Conservation (phyloP, 1,140 invertebrate genomes). For the Drosophila subpulchrella region DNA sequence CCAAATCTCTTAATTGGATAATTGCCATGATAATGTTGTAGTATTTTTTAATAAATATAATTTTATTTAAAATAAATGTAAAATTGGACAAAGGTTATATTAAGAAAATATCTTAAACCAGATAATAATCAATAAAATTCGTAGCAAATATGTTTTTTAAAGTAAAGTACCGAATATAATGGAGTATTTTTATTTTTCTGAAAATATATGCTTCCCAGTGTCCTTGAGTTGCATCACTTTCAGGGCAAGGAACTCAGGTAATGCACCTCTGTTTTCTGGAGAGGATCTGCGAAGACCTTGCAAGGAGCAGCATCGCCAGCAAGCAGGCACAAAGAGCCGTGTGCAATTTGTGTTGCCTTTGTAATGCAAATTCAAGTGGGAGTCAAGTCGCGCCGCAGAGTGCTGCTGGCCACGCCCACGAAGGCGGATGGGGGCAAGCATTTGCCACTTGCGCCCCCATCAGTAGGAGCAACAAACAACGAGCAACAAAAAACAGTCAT, state of each 20-base stretch:
- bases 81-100: too few species aligned
- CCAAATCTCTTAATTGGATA: too few species aligned
- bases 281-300: slow-evolving; percentile 41
- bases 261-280: slow-evolving; percentile 23
- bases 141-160: too few species aligned
- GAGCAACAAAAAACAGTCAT: slow-evolving; percentile 19
- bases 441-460: slow-evolving; percentile 68
- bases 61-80: too few species aligned
- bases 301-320: slow-evolving; percentile 39
- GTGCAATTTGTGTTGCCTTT: slow-evolving; percentile 79
- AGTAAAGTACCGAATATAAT: too few species aligned
- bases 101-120: too few species aligned
- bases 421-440: slow-evolving; percentile 34
- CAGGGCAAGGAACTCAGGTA: slow-evolving; percentile 2
- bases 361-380: slow-evolving; percentile 82
- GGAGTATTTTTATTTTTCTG: too few species aligned
- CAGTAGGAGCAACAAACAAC: slow-evolving; percentile 4
- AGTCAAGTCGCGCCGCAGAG: slow-evolving; percentile 71
- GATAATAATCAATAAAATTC: too few species aligned
- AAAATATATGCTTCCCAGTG: too few species aligned
- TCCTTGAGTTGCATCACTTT: too few species aligned
- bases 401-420: slow-evolving; percentile 69
- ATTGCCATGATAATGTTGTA: too few species aligned
- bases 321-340: slow-evolving; percentile 73
- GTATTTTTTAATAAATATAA: too few species aligned